phyloP scores from a whole-genome alignment of 2,113 vertebrate genomes.

The Procavia capensis region DNA sequence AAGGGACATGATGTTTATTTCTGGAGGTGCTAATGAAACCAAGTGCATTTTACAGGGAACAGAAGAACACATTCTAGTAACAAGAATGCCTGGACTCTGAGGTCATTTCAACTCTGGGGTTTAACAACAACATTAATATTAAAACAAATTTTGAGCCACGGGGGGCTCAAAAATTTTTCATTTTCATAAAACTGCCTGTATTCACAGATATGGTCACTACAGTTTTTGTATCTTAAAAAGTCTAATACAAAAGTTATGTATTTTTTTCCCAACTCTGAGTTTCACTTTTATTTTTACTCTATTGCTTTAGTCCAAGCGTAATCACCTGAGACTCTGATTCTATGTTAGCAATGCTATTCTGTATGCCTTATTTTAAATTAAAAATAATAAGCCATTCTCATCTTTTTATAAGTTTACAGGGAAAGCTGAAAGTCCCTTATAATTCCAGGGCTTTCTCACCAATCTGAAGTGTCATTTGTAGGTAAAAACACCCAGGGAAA shows the following conservation, averaged over 20 bases:
- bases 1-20: not conserved
- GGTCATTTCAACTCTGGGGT: not conserved
- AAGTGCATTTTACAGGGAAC: not conserved
- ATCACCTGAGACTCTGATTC: not conserved
- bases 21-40: not conserved
- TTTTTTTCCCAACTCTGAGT: constrained; percentile 22
- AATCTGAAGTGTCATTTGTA: not conserved
- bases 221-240: not conserved
- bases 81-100: not conserved
- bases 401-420: not conserved
- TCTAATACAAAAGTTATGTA: not conserved
- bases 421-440: not conserved
- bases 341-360: not conserved
- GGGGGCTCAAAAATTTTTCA: not conserved
- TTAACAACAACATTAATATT: not conserved
- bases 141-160: not conserved
- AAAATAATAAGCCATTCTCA: not conserved
- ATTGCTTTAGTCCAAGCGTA: not conserved
- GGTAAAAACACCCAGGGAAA: not conserved
- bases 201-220: not conserved
- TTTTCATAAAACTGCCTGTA: not conserved
- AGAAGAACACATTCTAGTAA: not conserved
- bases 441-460: not conserved
- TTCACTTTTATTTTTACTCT: not conserved
- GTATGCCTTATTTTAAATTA: not conserved